phyloP scores from a whole-genome alignment of 2,888 invertebrate species.

The Drosophila nr. perissopoda region DNA sequence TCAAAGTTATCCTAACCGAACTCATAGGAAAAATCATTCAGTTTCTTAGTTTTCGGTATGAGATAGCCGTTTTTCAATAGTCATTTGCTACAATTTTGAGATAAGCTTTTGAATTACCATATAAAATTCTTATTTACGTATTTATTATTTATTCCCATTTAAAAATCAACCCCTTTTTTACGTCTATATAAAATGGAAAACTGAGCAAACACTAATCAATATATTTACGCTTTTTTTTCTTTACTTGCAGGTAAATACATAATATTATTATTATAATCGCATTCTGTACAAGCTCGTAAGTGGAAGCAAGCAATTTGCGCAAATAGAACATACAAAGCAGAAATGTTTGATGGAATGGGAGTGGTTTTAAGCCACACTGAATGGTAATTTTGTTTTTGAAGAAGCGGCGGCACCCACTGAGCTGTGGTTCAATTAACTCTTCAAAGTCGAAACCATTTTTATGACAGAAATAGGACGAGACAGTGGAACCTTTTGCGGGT shows the following conservation, averaged over 20 bases:
- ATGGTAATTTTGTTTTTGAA: background rate
- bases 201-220: background rate
- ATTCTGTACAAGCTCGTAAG: constrained; percentile 20
- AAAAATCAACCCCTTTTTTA: background rate
- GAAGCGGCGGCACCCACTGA: background rate
- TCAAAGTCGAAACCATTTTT: constrained; percentile 34
- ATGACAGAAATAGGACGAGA: constrained; percentile 21
- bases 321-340: constrained; percentile 9
- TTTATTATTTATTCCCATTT: background rate
- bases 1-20: background rate
- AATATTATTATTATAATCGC: background rate
- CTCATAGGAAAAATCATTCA: background rate
- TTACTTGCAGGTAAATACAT: constrained; percentile 55
- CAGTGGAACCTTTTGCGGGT: constrained; percentile 49
- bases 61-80: background rate
- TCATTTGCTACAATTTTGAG: background rate
- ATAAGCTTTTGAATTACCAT: background rate
- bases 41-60: background rate
- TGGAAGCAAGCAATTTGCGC: constrained; percentile 27
- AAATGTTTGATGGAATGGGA: background rate
- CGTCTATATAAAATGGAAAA: background rate
- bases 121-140: background rate
- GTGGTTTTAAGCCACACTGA: background rate
- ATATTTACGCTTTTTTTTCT: constrained; percentile 5
- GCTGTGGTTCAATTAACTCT: constrained; percentile 60